Percentiles rank a stretch among this genome's conserved stretches.
These are phyloP conservation scores for Austrofundulus limnaeus DNA, from an alignment of 2,113 vertebrate genomes.

Conservation along the genomic window DNA sequence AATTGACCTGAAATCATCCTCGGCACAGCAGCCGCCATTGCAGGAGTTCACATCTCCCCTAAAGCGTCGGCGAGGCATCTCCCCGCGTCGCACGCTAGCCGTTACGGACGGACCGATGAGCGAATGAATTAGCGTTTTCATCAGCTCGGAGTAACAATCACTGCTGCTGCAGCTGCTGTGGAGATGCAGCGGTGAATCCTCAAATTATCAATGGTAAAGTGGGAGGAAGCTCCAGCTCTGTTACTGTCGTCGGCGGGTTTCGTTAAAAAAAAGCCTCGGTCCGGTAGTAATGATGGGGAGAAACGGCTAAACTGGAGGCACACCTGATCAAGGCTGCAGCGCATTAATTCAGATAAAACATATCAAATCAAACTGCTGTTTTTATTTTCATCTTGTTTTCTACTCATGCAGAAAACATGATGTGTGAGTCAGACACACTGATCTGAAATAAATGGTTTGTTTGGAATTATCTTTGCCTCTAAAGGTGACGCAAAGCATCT, in stretches of 20 bases:
- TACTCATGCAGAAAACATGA: not conserved
- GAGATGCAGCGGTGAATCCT: conserved; percentile 21
- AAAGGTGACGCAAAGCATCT: no score
- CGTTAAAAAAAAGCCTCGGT: conserved; percentile 1
- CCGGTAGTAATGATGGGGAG: not conserved
- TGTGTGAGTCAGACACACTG: no score
- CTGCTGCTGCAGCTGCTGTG: conserved; percentile 17
- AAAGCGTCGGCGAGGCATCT: not conserved
- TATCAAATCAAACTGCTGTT: conserved; percentile 5
- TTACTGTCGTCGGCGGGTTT: conserved; percentile 13
- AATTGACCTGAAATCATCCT: conserved; percentile 59
- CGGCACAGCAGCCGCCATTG: conserved; percentile 34
- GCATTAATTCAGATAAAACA: not conserved
- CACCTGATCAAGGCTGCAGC: not conserved
- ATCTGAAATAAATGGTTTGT: no score
- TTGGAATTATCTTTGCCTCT: no score
- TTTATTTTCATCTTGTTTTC: not conserved
- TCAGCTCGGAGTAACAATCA: conserved; percentile 33
- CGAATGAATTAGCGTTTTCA: conserved; percentile 51
- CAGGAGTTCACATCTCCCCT: conserved; percentile 8
- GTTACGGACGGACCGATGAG: not conserved
- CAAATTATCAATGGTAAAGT: conserved; percentile 31
- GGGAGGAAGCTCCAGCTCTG: conserved; percentile 9
- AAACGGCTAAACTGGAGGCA: conserved; percentile 4
- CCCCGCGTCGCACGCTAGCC: not conserved